Conservation (phyloP, 1,140 invertebrate species). For the Hylyphantes graminicola region DNA sequence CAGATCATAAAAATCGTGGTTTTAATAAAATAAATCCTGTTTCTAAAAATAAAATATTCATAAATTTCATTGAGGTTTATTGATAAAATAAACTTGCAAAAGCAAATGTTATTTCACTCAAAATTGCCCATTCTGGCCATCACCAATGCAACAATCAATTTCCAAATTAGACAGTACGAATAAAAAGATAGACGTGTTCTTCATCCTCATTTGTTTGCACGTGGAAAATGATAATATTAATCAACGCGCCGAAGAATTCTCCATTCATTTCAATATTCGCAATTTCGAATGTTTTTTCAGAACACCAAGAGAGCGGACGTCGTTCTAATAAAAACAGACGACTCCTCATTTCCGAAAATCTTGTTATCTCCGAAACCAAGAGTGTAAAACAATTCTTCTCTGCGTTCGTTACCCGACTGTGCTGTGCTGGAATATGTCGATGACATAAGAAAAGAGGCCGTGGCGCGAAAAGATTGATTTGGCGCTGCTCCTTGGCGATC, state of each 20-base stretch:
- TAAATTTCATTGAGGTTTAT: no score
- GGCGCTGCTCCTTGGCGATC: slow-evolving; percentile 51
- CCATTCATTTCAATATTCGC: no score
- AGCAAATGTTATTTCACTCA: neutral
- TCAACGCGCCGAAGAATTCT: no score
- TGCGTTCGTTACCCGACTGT: slow-evolving; percentile 25
- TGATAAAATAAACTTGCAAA: no score
- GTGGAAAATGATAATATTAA: no score
- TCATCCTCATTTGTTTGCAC: no score
- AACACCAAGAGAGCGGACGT: neutral
- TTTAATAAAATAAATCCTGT: no score
- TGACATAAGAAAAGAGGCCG: neutral
- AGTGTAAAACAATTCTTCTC: slow-evolving; percentile 31
- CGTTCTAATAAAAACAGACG: slow-evolving; percentile 24
- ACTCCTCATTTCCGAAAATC: slow-evolving; percentile 14
- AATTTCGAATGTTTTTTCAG: no score
- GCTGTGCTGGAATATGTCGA: neutral
- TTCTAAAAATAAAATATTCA: no score
- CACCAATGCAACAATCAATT: neutral
- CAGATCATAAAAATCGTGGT: no score
- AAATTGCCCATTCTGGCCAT: neutral
- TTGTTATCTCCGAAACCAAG: slow-evolving; percentile 15
- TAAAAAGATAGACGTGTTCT: no score
- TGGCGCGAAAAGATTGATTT: slow-evolving; percentile 54
- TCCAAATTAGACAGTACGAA: no score